Percentiles rank a stretch among this genome's conserved stretches.
Evolutionary conservation across 2,113 vertebrate species (phyloP).

Genomic region (Mohoua ochrocephala): DNA sequence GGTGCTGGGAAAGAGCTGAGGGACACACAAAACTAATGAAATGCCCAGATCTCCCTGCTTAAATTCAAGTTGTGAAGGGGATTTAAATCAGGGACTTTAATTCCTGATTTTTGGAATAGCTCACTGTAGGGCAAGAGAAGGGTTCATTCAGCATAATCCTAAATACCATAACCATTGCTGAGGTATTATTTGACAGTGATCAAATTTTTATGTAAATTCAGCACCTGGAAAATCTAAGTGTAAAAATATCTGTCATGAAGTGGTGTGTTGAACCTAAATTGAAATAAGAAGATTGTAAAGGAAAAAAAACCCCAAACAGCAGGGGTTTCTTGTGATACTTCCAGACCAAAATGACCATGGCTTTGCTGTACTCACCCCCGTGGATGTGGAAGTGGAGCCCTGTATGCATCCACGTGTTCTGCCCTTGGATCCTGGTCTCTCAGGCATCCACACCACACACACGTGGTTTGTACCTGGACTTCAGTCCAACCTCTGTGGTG

Average conservation of each 20-base stretch:
- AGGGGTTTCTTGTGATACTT: not conserved
- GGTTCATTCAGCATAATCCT: not conserved
- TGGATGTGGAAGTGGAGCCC: not conserved
- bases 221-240: not conserved
- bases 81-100: not conserved
- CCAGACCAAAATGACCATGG: not conserved
- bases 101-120: not conserved
- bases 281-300: not conserved
- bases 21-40: not conserved
- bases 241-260: not conserved
- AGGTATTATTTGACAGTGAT: not conserved
- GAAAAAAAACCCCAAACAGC: not conserved
- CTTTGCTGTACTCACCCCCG: not conserved
- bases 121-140: not conserved
- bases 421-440: not conserved
- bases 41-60: not conserved
- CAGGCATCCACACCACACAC: not conserved
- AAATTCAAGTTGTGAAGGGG: not conserved
- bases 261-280: not conserved
- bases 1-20: not conserved
- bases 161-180: not conserved
- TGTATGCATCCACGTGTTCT: not conserved
- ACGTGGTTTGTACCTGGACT: not conserved
- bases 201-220: not conserved
- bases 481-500: not conserved